These are phyloP conservation scores for Penaeus japonicus DNA, from an alignment of 1,140 invertebrate species.

Conservation along the genomic window DNA sequence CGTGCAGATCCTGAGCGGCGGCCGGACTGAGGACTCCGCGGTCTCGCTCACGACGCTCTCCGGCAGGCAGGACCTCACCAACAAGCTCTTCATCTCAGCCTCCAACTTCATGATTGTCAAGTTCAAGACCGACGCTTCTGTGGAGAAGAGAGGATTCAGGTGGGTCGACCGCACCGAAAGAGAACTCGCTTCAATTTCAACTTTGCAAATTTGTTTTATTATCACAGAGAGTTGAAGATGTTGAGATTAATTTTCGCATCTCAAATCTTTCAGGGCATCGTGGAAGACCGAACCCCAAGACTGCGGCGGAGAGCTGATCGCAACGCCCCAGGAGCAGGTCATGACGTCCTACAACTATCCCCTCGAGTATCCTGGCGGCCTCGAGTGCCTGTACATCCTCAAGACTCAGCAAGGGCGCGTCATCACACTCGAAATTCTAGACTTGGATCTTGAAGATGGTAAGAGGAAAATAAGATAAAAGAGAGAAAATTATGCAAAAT, in stretches of 20 bases:
- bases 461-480: not conserved
- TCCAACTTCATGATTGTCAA: constrained; percentile 98
- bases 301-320: constrained; percentile 84
- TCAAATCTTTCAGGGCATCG: constrained; percentile 74
- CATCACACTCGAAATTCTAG: constrained; percentile 72
- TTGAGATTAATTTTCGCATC: not conserved
- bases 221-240: not conserved
- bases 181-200: too few relatives aligned
- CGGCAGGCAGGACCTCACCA: constrained; percentile 79
- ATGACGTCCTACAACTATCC: constrained; percentile 91
- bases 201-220: not conserved
- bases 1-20: constrained; percentile 93
- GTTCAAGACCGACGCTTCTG: constrained; percentile 91
- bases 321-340: constrained; percentile 81
- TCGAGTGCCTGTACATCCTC: constrained; percentile 93
- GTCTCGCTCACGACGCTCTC: constrained; percentile 90
- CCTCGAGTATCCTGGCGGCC: constrained; percentile 88
- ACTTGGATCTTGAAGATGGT: constrained; percentile 85
- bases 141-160: constrained; percentile 91
- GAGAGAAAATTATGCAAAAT: too few relatives aligned
- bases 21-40: constrained; percentile 91
- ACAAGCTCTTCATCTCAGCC: constrained; percentile 87
- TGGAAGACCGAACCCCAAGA: constrained; percentile 93
- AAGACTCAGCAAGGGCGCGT: constrained; percentile 74
- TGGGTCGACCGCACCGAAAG: constrained; percentile 54